Evolutionary conservation across 2,113 vertebrate species (phyloP), one percentile per base, ranked within the genome.

Genomic region (Naja naja): DNA sequence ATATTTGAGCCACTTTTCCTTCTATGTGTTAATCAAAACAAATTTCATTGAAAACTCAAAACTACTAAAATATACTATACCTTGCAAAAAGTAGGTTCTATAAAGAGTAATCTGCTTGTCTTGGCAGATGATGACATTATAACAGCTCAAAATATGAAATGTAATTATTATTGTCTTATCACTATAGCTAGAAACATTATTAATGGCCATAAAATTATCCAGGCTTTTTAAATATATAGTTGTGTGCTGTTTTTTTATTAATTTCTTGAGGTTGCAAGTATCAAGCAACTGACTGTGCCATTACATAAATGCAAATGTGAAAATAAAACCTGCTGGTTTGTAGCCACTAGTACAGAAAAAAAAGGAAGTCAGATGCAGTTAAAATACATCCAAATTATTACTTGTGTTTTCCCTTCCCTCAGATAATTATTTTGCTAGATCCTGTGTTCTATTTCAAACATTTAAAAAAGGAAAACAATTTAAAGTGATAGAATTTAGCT

Each of bases 91-190:
- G 30, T 16, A 85, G 14, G 20, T 34, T 53, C 52, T 60, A 91
- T 91, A 45, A 85, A 74, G 30, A 90, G 23, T 18, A 53, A 23
- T 94, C 93, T 90, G 23, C 30, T 54, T 90, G 6, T 64, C n/a
- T 34, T 55, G 3, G 43, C 85, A 94, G 16, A 56, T 52, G 45
- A 91, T 2, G 7, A 49, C 45, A 94, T 88, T 69, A 92, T 7
- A 96, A 43, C 86, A 94, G 23, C 0, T 54, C 6, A 60, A 91
- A 93, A 43, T 1, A 55, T 45, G 60, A 95, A 92, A 94, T 43
- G 1, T 5, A 92, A 93, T 92, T 93, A 64, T 25, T 93, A 7
- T 88, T 60, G 0, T 92, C 49, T 91, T 0, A 0, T 0, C 53
- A 39, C 4, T 74, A 54, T 87, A 58, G 52, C 52, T 93, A 20